A percentile compares a stretch with the other conserved stretches of the same genome.
phyloP scores from a whole-genome alignment of 2,888 invertebrate genomes.

The Spodoptera littoralis region DNA sequence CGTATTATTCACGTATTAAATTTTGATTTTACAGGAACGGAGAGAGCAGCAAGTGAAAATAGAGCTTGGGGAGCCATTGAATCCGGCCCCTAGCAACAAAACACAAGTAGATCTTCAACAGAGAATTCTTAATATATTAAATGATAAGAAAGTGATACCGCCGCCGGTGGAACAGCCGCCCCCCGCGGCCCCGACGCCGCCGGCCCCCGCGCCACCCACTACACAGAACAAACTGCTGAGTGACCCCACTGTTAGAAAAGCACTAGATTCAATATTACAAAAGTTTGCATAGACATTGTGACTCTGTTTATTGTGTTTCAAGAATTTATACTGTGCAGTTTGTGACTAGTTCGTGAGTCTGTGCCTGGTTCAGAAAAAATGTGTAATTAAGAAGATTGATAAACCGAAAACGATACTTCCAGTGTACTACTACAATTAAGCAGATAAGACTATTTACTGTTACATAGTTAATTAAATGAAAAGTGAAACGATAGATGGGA shows the following conservation, averaged over 20 bases:
- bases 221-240: constrained; percentile 90
- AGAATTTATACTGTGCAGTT: too few species aligned
- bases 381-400: too few species aligned
- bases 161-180: constrained; percentile 56
- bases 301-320: too few species aligned
- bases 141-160: constrained; percentile 88
- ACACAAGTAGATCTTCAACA: constrained; percentile 93
- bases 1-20: too few species aligned
- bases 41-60: constrained; percentile 92
- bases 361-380: too few species aligned
- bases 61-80: constrained; percentile 92
- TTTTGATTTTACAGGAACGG: constrained; percentile 87
- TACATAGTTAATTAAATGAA: too few species aligned
- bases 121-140: constrained; percentile 93
- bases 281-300: constrained; percentile 70
- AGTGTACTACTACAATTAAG: too few species aligned
- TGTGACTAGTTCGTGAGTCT: too few species aligned
- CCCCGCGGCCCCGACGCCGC: constrained; percentile 63
- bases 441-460: too few species aligned
- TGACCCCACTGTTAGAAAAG: constrained; percentile 94
- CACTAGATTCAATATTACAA: constrained; percentile 91
- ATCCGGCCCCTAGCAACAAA: constrained; percentile 78
- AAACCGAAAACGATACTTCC: too few species aligned
- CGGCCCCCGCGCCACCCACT: constrained; percentile 61
- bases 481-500: too few species aligned